A percentile compares a stretch with the other conserved stretches of the same genome.
phyloP scores from a whole-genome alignment of 35 echinoderm and acorn worm genomes.

The Chiridota heheva region DNA sequence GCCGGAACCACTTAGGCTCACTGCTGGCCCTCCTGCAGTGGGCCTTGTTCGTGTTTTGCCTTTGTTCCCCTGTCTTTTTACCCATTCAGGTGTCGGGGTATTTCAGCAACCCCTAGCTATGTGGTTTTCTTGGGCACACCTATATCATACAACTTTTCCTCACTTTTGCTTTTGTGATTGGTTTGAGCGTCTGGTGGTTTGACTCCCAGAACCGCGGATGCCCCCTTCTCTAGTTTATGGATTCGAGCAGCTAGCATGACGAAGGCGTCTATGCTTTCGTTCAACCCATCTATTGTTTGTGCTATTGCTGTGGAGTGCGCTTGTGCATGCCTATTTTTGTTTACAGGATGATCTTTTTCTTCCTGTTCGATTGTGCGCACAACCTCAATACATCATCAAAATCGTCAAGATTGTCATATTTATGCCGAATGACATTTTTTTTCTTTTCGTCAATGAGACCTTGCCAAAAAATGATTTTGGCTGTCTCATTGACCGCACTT shows the following conservation, averaged over 20 bases:
- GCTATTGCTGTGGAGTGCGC: neutral
- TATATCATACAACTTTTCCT: slow-evolving; percentile 15
- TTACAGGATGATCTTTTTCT: neutral
- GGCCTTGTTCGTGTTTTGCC: slow-evolving; percentile 20
- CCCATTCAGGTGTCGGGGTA: neutral
- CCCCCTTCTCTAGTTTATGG: neutral
- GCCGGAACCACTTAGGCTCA: neutral
- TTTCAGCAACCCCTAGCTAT: slow-evolving; percentile 10
- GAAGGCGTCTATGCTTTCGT: neutral
- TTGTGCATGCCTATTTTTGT: too few relatives aligned
- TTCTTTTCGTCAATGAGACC: neutral
- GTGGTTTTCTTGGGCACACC: slow-evolving; percentile 27
- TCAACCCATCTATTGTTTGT: neutral
- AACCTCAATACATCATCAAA: slow-evolving; percentile 16
- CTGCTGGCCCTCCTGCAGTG: slow-evolving; percentile 1
- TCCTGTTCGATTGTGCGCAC: neutral
- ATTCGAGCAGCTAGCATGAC: neutral
- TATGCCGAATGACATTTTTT: slow-evolving; percentile 1
- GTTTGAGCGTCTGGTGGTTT: too few relatives aligned
- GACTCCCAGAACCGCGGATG: too few relatives aligned
- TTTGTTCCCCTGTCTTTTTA: neutral
- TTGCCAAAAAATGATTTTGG: slow-evolving; percentile 21
- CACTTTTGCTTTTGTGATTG: too few relatives aligned
- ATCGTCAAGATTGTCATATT: neutral
- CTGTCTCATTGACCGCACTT: neutral